These are phyloP conservation scores for Nibea albiflora DNA, from an alignment of 2,113 vertebrate genomes.

Conservation along the genomic window DNA sequence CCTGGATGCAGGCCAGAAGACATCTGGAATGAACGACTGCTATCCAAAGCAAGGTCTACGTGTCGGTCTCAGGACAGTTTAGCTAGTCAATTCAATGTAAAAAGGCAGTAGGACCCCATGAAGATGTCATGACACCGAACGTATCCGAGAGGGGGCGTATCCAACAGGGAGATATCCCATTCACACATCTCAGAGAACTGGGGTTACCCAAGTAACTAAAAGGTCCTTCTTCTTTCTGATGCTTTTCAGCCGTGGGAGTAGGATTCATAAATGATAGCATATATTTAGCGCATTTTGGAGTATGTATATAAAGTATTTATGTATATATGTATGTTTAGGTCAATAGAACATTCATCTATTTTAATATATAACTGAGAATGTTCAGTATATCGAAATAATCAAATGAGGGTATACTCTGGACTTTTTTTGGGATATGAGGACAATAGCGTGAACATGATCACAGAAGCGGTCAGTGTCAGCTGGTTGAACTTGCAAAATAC, in stretches of 20 bases:
- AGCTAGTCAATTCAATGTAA: neutral
- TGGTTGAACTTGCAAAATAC: slow-evolving; percentile 59
- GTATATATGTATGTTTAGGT: too few relatives aligned
- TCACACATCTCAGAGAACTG: too few relatives aligned
- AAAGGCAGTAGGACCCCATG: neutral
- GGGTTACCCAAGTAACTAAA: too few relatives aligned
- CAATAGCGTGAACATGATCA: slow-evolving; percentile 38
- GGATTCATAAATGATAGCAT: too few relatives aligned
- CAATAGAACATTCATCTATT: neutral
- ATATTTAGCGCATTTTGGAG: too few relatives aligned
- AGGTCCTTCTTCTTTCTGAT: too few relatives aligned
- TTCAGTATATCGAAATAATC: neutral
- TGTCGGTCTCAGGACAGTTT: neutral
- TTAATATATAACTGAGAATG: neutral
- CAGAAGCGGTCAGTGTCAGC: slow-evolving; percentile 13
- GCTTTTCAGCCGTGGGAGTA: too few relatives aligned
- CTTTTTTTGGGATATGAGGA: neutral
- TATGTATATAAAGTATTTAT: too few relatives aligned
- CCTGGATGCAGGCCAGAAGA: neutral
- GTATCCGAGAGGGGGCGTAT: too few relatives aligned
- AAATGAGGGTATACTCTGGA: neutral
- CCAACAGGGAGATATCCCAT: too few relatives aligned
- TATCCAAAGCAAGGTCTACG: too few relatives aligned
- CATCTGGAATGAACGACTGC: too few relatives aligned
- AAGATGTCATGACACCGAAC: neutral